A percentile compares a stretch with the other conserved stretches of the same genome.
Conservation (phyloP, 2,113 vertebrate genomes). For the Eupsittula cactorum region DNA sequence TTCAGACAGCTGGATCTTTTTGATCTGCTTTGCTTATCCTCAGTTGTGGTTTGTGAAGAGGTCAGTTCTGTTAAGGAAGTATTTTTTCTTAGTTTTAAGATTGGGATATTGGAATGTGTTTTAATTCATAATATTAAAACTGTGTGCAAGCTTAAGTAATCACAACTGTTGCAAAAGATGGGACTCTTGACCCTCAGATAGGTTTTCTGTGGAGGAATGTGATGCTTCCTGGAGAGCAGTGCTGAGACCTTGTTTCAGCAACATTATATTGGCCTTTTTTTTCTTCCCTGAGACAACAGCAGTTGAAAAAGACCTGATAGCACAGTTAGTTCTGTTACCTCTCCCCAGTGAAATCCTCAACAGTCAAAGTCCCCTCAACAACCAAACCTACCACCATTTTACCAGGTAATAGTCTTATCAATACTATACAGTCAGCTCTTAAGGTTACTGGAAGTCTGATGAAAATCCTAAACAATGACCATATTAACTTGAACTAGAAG, state of each 20-base stretch:
- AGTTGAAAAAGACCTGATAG: background rate
- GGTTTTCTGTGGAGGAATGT: background rate
- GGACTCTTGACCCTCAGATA: background rate
- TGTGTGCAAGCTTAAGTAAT: background rate
- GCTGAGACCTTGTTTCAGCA: background rate
- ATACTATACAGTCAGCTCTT: background rate
- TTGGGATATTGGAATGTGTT: background rate
- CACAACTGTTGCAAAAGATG: background rate
- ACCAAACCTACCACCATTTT: background rate
- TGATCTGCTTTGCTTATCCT: background rate
- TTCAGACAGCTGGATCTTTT: background rate
- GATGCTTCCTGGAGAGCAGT: background rate
- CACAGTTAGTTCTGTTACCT: background rate
- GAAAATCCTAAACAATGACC: background rate
- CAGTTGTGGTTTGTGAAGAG: background rate
- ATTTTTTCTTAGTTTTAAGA: background rate
- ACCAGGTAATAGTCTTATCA: background rate
- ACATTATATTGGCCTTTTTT: background rate
- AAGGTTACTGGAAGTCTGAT: background rate
- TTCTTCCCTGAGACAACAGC: background rate
- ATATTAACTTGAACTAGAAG: background rate
- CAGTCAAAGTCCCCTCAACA: background rate
- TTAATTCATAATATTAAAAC: background rate
- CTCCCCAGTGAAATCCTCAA: background rate
- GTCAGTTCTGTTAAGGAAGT: background rate